phyloP scores from a whole-genome alignment of 1,140 invertebrate genomes.

The Papilio aristodemus region DNA sequence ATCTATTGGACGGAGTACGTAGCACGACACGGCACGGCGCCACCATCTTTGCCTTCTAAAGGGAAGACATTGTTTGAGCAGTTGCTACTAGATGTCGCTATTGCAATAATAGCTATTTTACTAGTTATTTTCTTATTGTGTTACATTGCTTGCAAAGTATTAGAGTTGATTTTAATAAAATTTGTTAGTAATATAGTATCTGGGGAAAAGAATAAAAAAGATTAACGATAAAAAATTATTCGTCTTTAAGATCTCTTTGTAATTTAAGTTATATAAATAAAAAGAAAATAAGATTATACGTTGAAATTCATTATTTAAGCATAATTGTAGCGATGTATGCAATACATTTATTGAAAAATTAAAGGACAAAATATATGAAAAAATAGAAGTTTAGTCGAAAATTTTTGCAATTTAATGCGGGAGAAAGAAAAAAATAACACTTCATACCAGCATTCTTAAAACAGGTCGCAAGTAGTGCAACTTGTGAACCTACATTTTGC shows the following conservation, averaged over 20 bases:
- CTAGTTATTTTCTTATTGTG: slow-evolving; percentile 38
- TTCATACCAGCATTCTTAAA: no score
- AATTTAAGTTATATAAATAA: not conserved
- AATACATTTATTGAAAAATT: no score
- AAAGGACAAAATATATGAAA: no score
- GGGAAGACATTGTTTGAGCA: slow-evolving; percentile 51
- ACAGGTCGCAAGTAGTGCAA: no score
- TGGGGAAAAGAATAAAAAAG: slow-evolving; percentile 9
- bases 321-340: no score
- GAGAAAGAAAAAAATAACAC: no score
- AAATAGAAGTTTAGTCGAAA: no score
- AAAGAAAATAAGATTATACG: not conserved
- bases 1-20: slow-evolving; percentile 81
- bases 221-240: not conserved
- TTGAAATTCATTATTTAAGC: no score
- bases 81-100: slow-evolving; percentile 62
- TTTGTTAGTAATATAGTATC: not conserved
- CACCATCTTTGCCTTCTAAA: slow-evolving; percentile 49
- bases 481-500: no score
- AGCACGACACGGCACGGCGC: slow-evolving; percentile 61
- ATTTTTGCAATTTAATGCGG: no score
- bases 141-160: slow-evolving; percentile 41
- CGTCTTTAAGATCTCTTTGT: not conserved
- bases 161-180: slow-evolving; percentile 30
- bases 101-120: slow-evolving; percentile 43